A percentile compares a stretch with the other conserved stretches of the same genome.
These are phyloP conservation scores for Charina bottae DNA, from an alignment of 2,113 vertebrate genomes.

Conservation along the genomic window DNA sequence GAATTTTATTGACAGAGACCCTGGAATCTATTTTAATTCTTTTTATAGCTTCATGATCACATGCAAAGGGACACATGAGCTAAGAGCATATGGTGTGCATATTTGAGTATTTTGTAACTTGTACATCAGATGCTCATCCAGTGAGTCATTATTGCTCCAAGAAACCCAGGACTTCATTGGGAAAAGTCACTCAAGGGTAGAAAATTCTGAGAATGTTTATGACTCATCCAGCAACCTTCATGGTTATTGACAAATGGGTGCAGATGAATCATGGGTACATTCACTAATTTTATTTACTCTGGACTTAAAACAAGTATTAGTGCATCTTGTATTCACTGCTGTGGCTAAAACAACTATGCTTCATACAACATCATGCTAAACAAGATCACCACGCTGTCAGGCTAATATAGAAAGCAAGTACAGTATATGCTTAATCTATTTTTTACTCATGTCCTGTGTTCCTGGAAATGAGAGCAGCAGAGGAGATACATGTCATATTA, in stretches of 20 bases:
- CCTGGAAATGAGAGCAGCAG: neutral
- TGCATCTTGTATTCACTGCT: neutral
- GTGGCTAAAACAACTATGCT: neutral
- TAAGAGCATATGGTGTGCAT: neutral
- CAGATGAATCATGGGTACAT: neutral
- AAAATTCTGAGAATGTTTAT: neutral
- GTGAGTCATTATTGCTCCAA: conserved; percentile 10
- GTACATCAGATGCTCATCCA: conserved; percentile 12
- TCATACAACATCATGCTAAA: neutral
- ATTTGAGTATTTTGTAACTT: conserved; percentile 7
- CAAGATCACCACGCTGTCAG: neutral
- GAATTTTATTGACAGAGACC: neutral
- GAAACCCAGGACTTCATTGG: conserved; percentile 33
- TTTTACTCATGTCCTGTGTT: neutral
- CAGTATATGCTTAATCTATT: neutral
- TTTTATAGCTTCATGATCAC: neutral
- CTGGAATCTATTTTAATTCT: neutral
- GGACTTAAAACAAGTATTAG: neutral
- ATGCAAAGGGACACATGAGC: neutral
- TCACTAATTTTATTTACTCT: conserved; percentile 24
- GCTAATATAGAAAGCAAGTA: neutral
- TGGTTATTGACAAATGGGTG: conserved; percentile 37
- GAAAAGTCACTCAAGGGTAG: conserved; percentile 30
- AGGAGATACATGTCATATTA: neutral
- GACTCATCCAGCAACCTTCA: conserved; percentile 33